These are phyloP conservation scores for Epinotia ramella DNA, from an alignment of 2,888 invertebrate genomes.

Conservation along the genomic window DNA sequence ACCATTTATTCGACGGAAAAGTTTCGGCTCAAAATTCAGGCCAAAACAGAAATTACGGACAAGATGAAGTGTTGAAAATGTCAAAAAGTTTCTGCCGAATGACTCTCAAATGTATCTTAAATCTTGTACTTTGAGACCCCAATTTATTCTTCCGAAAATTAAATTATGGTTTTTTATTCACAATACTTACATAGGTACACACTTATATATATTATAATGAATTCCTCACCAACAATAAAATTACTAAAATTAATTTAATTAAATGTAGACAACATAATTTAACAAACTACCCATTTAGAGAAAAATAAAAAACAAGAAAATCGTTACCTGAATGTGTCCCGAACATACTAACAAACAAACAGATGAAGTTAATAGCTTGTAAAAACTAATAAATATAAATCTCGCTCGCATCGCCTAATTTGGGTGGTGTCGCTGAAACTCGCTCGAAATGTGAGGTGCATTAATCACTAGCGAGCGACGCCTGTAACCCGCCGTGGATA, in stretches of 20 bases:
- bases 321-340: not conserved
- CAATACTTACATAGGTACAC: no score
- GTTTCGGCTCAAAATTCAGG: constrained; percentile 18
- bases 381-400: constrained; percentile 3
- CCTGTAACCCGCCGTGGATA: not conserved
- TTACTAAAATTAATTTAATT: not conserved
- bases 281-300: no score
- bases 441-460: constrained; percentile 18
- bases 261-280: no score
- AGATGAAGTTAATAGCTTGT: no score
- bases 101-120: constrained; percentile 41
- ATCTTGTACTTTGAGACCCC: constrained; percentile 24
- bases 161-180: not conserved
- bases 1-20: constrained; percentile 32
- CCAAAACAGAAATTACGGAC: constrained; percentile 15
- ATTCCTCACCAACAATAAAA: not conserved
- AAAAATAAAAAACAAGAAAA: no score
- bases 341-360: not conserved
- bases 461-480: not conserved
- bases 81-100: constrained; percentile 35
- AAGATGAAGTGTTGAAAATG: constrained; percentile 38
- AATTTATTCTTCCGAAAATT: constrained; percentile 9
- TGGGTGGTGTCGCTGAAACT: constrained; percentile 5
- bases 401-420: not conserved
- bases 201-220: no score